Conservation (phyloP, 1,140 invertebrate genomes). For the Panagrolaimus sp. region DNA sequence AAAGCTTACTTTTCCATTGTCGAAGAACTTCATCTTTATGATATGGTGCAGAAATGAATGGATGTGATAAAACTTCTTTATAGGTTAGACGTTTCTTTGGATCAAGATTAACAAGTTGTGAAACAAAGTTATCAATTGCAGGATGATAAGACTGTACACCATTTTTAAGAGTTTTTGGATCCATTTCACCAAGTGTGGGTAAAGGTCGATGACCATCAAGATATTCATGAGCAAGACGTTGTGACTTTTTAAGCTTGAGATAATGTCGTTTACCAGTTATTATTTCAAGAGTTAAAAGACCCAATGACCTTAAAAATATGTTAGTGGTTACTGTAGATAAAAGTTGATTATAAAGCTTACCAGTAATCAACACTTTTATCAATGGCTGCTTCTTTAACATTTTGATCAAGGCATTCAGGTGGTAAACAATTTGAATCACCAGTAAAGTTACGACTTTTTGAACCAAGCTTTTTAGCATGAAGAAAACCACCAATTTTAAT, state of each 20-base stretch:
- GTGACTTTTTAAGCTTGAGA: not conserved
- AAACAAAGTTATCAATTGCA: not conserved
- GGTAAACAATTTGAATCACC: not conserved
- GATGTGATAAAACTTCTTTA: not conserved
- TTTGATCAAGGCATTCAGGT: not conserved
- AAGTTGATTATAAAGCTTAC: too few relatives aligned
- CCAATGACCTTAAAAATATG: not conserved
- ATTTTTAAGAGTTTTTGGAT: not conserved
- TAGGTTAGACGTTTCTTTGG: not conserved
- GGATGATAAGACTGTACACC: not conserved
- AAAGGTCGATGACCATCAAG: not conserved
- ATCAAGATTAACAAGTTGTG: not conserved
- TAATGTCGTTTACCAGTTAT: not conserved
- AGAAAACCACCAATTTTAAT: not conserved
- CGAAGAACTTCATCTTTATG: not conserved
- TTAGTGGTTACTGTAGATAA: not conserved
- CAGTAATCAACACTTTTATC: not conserved
- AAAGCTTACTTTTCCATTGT: not conserved
- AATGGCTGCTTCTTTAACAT: not conserved
- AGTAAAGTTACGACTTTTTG: not conserved
- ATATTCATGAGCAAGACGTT: not conserved
- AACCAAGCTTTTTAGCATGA: not conserved
- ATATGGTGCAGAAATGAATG: not conserved
- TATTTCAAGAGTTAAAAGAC: not conserved
- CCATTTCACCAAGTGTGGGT: not conserved